Base-by-base conservation (phyloP, 2,888 invertebrate species). In the Alloplasta piceator region DNA sequence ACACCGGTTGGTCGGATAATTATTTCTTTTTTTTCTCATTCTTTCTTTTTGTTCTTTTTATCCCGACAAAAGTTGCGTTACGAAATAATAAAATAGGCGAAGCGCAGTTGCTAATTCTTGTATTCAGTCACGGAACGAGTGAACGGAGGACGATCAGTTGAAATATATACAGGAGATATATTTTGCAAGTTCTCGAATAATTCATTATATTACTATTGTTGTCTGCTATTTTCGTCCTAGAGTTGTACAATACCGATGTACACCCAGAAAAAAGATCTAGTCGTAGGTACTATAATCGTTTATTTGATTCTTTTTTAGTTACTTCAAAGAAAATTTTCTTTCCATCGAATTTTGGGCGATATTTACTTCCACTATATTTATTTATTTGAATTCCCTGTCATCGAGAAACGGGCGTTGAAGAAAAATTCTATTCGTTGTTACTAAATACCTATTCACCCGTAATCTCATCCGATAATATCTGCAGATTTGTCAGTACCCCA, bases 81-180 rank as follows among this genome's bases (percentile, higher is more conserved):
- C 64, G 74, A 79, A 80, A 72, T 63, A 76, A 80, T 76, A 55
- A 72, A 76, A 64, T 43, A 56, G 76, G 56, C 63, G 67, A 73
- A 73, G 68, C 74, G 66, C 75, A 66, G 16, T 43, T 14, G 72
- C 68, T 72, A 68, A 73, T 80, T 67, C 66, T 52, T 12, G 41
- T 46, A 70, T 52, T 74, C 68, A 61, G 55, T 64, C 70, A 48
- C 14, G 56, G 70, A 70, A 70, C 68, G 41, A 68, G 52, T 56
- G 70, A 56, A 70, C 39, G 10, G 5, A 7, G n/a, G 43, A 41
- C 55, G 55, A 70, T 55, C 12, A 16, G 39, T 50, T 60, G 39
- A 60, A 60, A 52, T 52, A 52, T 52, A 52, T 52, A 5, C 14
- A 52, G 26, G 26, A 26, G 12, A 52, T 12, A 52, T 52, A 12